These are phyloP conservation scores for Protodeltote pygarga DNA, from an alignment of 2,888 invertebrate genomes.

Conservation along the genomic window DNA sequence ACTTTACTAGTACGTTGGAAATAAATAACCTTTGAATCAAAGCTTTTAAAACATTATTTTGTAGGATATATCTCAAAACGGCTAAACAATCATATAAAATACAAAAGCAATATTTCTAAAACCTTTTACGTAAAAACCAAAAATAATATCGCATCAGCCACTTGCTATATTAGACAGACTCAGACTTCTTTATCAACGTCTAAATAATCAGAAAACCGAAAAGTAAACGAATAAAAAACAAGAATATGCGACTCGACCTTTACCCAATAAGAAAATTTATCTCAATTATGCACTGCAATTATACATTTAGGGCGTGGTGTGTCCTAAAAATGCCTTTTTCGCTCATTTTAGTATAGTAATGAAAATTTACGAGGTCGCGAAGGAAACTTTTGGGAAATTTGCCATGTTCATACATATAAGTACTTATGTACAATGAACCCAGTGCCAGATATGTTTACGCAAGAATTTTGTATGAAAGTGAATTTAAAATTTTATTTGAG, in stretches of 20 bases:
- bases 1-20: too few relatives aligned
- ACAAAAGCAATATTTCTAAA: too few relatives aligned
- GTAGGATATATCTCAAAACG: too few relatives aligned
- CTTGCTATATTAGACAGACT: too few relatives aligned
- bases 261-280: conserved; percentile 53
- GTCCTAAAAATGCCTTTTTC: conserved; percentile 52
- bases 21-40: too few relatives aligned
- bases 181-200: background rate
- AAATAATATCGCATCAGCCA: too few relatives aligned
- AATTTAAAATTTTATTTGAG: conserved; percentile 29
- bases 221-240: background rate
- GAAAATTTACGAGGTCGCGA: conserved; percentile 65
- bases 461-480: conserved; percentile 26
- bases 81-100: background rate
- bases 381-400: conserved; percentile 61
- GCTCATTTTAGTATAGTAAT: conserved; percentile 61
- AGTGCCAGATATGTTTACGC: conserved; percentile 47
- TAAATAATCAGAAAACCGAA: background rate
- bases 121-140: too few relatives aligned
- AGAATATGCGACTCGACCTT: conserved; percentile 3
- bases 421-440: conserved; percentile 36
- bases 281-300: conserved; percentile 65
- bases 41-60: too few relatives aligned
- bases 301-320: conserved; percentile 55
- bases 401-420: conserved; percentile 51